Evolutionary conservation across 2,797 vertebrate species (phyloP).

Genomic region (Sitta carolinensis): DNA sequence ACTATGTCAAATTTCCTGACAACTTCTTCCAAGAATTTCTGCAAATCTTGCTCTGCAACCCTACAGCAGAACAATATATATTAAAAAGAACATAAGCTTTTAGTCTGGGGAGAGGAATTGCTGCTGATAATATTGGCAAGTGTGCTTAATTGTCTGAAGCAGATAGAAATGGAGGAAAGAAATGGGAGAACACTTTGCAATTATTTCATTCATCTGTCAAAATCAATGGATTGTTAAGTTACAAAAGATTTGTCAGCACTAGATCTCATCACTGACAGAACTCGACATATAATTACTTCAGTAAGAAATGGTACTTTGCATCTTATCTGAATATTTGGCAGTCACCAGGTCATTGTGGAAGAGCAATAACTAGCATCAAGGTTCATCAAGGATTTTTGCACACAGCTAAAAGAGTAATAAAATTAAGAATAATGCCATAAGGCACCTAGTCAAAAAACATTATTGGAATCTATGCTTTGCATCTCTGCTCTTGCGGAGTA

Average conservation of each 20-base stretch:
- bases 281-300: neutral
- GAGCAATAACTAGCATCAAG: neutral
- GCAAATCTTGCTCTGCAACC: neutral
- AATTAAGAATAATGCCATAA: neutral
- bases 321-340: neutral
- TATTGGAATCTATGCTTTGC: neutral
- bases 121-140: neutral
- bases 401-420: neutral
- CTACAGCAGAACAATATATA: neutral
- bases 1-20: neutral
- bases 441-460: neutral
- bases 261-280: neutral
- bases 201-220: neutral
- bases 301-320: neutral
- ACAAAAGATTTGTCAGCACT: neutral
- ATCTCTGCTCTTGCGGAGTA: neutral
- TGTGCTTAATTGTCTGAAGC: neutral
- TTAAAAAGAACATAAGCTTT: neutral
- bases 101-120: neutral
- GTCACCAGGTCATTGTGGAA: neutral
- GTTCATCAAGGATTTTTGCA: neutral
- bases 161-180: neutral
- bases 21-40: neutral
- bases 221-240: neutral
- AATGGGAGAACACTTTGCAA: neutral